Evolutionary conservation across 2,113 vertebrate genomes (phyloP).

Genomic region (Stictonetta naevosa): DNA sequence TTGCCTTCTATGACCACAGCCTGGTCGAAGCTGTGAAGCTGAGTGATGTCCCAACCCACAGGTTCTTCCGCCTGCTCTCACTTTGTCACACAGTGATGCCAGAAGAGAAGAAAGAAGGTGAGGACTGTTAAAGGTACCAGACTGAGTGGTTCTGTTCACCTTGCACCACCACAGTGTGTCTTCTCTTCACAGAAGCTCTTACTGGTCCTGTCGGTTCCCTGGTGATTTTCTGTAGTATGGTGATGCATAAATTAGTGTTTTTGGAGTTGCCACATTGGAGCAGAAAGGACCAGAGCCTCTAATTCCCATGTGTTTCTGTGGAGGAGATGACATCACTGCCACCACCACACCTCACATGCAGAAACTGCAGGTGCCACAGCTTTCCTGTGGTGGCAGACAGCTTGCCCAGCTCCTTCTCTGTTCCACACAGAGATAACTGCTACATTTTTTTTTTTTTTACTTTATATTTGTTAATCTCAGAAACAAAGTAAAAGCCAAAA

Average conservation of each 20-base stretch:
- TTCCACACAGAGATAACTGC: background rate
- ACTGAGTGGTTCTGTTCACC: background rate
- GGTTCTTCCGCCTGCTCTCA: constrained; percentile 91
- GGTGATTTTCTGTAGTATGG: constrained; percentile 9
- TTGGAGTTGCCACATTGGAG: background rate
- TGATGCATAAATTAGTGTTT: background rate
- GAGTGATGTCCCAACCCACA: constrained; percentile 70
- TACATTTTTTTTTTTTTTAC: background rate
- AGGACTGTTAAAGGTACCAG: constrained; percentile 25
- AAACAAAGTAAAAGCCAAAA: background rate
- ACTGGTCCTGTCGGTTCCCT: background rate
- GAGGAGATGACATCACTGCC: background rate
- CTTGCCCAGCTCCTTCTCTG: background rate
- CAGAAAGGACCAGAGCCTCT: background rate
- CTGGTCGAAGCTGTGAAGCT: constrained; percentile 84
- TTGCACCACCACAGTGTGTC: background rate
- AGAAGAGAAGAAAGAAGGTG: constrained; percentile 91
- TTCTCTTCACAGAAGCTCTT: constrained; percentile 22
- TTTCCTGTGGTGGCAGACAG: background rate
- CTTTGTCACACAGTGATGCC: constrained; percentile 95
- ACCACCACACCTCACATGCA: background rate
- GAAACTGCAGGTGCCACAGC: background rate
- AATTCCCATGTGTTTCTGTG: background rate
- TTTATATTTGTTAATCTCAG: background rate
- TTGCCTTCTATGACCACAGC: constrained; percentile 88